Evolutionary conservation across 1,140 invertebrate genomes (phyloP), one percentile per base, ranked within the genome.

Genomic region (Cydia amplana): DNA sequence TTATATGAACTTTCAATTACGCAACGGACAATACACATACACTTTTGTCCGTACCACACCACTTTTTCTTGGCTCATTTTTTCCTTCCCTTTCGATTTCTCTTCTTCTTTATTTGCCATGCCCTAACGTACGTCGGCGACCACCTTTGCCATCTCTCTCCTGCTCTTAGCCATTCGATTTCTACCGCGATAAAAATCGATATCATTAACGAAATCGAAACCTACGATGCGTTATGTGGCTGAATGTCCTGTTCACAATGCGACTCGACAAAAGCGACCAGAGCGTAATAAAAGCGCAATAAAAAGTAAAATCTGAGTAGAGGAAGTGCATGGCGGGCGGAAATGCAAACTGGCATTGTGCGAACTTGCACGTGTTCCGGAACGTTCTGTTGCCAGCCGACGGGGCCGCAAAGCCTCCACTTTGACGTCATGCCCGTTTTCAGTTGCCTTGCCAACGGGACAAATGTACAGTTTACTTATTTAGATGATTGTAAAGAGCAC

Each of bases 191-290:
- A 85, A 87, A 87, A 89, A 86, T 82, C 88, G 89, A 91, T 92
- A 92, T 91, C 89, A 88, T 91, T 87, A 92, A 89, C 86, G 91
- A 92, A 92, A 92, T 92, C 88, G 91, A 92, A 92, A 92, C 90
- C 91, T 90, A 86, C 88, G 87, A 90, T 89, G 85, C 83, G 88
- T 91, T 89, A 82, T 87, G 77, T 83, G 82, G 83, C 85, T 90
- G 88, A 91, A 91, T 90, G 89, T 92, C 89, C 83, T 86, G 77
- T 75, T 25, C 82, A 91, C 86, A 92, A 92, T 89, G 78, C 73
- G 73, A 72, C 74, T 75, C 76, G 78, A 92, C 89, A 92, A 92
- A 89, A 78, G 85, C 82, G 87, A 85, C 86, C 89, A 90, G 87
- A 84, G 83, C 86, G 79, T 83, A 82, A 89, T 90, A 88, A 91